These are phyloP conservation scores for Teleopsis dalmanni DNA, from an alignment of 1,140 invertebrate species.

Conservation along the genomic window DNA sequence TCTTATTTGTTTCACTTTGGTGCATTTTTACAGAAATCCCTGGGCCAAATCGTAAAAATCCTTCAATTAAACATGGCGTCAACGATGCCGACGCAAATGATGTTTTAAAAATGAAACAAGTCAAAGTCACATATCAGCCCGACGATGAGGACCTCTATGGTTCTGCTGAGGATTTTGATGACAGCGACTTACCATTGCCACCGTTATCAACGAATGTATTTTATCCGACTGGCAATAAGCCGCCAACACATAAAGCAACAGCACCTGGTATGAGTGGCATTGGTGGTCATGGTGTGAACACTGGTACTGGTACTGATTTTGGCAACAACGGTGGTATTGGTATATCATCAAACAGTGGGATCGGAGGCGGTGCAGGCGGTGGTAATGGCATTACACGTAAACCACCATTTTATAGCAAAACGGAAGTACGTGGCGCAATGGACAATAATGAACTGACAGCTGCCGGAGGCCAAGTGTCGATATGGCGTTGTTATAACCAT, in stretches of 20 bases:
- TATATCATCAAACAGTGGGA: neutral
- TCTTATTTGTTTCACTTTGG: constrained; percentile 24
- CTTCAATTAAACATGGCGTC: constrained; percentile 25
- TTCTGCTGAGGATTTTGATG: constrained; percentile 41
- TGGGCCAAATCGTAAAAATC: constrained; percentile 46
- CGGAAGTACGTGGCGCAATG: constrained; percentile 14
- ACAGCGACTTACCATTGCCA: constrained; percentile 26
- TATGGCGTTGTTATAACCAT: constrained; percentile 24
- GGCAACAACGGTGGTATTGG: constrained; percentile 8
- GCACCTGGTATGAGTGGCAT: constrained; percentile 10
- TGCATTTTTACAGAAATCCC: constrained; percentile 49
- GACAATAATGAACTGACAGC: constrained; percentile 16
- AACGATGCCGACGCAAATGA: constrained; percentile 41
- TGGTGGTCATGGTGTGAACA: constrained; percentile 12
- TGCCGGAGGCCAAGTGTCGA: constrained; percentile 7
- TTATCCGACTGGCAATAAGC: constrained; percentile 34
- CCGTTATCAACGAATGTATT: constrained; percentile 40
- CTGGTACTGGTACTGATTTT: neutral
- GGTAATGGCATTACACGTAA: constrained; percentile 22
- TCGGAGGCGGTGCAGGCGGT: neutral
- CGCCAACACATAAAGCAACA: constrained; percentile 36
- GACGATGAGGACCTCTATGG: constrained; percentile 43
- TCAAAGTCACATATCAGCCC: constrained; percentile 42
- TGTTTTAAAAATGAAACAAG: constrained; percentile 43
- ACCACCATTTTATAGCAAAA: constrained; percentile 20